These are phyloP conservation scores for Argopecten irradians DNA, from an alignment of 1,140 invertebrate genomes.

Conservation along the genomic window DNA sequence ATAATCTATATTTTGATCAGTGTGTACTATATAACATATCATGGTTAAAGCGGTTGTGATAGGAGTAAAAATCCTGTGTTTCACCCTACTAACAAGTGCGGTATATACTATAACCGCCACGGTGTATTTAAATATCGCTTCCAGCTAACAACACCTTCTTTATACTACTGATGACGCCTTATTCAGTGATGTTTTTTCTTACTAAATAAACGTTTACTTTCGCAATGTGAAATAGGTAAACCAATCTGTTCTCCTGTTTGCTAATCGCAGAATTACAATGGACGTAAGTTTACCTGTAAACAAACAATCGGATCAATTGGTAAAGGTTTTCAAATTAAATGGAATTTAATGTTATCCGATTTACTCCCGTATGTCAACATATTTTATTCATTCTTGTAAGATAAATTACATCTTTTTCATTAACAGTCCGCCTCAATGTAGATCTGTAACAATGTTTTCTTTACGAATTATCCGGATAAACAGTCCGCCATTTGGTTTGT, in stretches of 20 bases:
- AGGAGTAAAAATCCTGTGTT: too few relatives aligned
- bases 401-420: neutral
- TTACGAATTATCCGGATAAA: neutral
- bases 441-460: neutral
- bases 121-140: neutral
- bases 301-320: neutral
- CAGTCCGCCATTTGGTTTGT: neutral
- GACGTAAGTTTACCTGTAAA: neutral
- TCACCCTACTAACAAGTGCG: too few relatives aligned
- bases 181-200: neutral
- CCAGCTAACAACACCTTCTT: neutral
- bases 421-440: neutral
- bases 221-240: neutral
- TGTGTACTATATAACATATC: too few relatives aligned
- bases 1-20: too few relatives aligned
- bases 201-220: neutral
- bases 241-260: neutral
- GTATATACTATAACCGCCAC: neutral
- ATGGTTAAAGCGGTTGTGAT: too few relatives aligned
- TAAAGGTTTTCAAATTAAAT: neutral
- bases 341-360: conserved; percentile 22
- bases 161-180: neutral
- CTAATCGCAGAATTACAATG: neutral
- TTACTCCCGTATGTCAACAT: neutral
- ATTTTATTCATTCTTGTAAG: conserved; percentile 11